Base-by-base conservation (phyloP, 2,797 vertebrate species). In the Alectoris magna region DNA sequence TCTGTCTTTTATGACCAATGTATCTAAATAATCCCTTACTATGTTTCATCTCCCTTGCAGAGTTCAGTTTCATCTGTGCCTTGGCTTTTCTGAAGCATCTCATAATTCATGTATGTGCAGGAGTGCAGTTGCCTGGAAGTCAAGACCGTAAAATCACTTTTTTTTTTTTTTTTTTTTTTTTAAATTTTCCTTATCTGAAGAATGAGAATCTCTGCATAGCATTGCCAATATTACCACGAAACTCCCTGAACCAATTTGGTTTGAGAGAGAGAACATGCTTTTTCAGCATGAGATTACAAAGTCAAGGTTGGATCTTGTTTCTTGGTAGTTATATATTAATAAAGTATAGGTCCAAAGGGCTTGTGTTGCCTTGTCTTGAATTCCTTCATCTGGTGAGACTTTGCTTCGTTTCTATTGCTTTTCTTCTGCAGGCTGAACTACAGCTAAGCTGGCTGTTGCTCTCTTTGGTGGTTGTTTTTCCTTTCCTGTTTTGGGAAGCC, bases 261-360 rank as follows among this genome's bases (percentile, higher is more conserved):
- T 88, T 53, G 14, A 78, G 79, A 58, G 4, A 68, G 16, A 58
- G 24, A 60, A 67, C 29, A 6, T 11, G 3, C 48, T 90, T 81
- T 88, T 83, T 69, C 78, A 22, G 7, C 19, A 31, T 10, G 49
- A 11, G 22, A 74, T 83, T 79, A 24, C 85, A 93, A 79, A 94
- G 78, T 88, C 72, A 80, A 48, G 16, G 22, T 74, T 31, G 12
- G 43, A 34, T 94, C 23, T 6, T 88, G 23, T 60, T 89, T 58
- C 80, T 71, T 89, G 26, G n/a, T 84, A 78, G 94, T 96, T 94
- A 87, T 44, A 92, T 66, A 96, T 96, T 94, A 97, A 96, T 97
- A 94, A 95, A 53, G 19, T 26, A 5, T 68, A 15, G 14, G 88
- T 93, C 74, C 83, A 88, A 93, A 96, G 96, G 90, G 79, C 91